Conservation (phyloP, 2,113 vertebrate genomes). For the Vulpes ferrilata region DNA sequence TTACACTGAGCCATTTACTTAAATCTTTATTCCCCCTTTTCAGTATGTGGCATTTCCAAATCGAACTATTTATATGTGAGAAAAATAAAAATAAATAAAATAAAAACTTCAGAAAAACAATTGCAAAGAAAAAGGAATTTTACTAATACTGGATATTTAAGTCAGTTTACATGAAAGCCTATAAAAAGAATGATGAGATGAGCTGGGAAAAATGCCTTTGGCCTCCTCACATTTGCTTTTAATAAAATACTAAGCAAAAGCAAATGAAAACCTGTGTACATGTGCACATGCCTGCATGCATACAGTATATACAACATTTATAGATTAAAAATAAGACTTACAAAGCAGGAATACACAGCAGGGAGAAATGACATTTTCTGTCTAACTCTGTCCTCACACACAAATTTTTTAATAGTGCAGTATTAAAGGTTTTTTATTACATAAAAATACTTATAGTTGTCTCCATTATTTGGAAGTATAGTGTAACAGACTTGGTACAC, state of each 20-base stretch:
- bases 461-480: not conserved
- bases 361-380: not conserved
- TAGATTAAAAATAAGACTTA: not conserved
- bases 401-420: not conserved
- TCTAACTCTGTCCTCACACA: not conserved
- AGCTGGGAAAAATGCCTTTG: not conserved
- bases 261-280: not conserved
- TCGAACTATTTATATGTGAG: constrained; percentile 46
- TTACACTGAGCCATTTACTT: constrained; percentile 71
- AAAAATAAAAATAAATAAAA: constrained; percentile 4
- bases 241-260: constrained; percentile 14
- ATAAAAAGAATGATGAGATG: not conserved
- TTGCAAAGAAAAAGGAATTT: constrained; percentile 33
- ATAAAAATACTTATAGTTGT: not conserved
- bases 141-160: not conserved
- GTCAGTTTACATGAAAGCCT: not conserved
- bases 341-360: not conserved
- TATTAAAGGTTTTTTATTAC: not conserved
- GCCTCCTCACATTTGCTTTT: constrained; percentile 61
- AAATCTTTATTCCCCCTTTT: constrained; percentile 53
- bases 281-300: not conserved
- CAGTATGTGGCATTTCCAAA: constrained; percentile 79
- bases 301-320: not conserved
- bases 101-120: constrained; percentile 51
- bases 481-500: not conserved